Conservation (phyloP, 1,140 invertebrate genomes). For the Ostrea denselamellosa region DNA sequence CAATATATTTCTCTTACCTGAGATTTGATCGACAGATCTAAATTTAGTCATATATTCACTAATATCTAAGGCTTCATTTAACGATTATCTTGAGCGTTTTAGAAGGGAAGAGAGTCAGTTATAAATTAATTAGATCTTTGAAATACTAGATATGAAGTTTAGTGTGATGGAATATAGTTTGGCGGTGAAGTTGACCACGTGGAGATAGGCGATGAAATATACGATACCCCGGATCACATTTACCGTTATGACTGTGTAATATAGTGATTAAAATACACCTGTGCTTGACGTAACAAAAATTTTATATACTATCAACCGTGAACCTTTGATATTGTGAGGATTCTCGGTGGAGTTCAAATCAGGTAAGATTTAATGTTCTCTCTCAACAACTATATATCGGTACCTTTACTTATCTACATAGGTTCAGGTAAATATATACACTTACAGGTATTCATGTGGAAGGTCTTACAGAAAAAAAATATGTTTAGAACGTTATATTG, state of each 20-base stretch:
- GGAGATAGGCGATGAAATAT: not conserved
- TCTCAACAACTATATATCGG: not conserved
- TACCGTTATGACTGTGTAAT: not conserved
- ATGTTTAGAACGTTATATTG: not conserved
- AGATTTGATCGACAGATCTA: constrained; percentile 10
- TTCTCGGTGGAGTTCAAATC: not conserved
- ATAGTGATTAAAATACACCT: not conserved
- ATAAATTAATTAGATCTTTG: not conserved
- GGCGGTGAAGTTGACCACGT: not conserved
- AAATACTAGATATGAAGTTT: not conserved
- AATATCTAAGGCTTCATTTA: not conserved
- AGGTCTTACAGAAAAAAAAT: not conserved
- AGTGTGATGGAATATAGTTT: not conserved
- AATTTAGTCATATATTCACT: not conserved
- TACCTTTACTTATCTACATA: not conserved
- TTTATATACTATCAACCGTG: not conserved
- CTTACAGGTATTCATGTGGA: not conserved
- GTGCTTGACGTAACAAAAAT: not conserved
- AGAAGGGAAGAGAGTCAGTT: not conserved
- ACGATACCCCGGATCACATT: not conserved
- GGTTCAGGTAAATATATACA: not conserved
- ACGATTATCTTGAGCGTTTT: too few relatives aligned
- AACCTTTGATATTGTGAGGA: not conserved
- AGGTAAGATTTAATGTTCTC: not conserved
- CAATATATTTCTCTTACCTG: not conserved